Evolutionary conservation across 2,888 invertebrate genomes (phyloP), one percentile per base, ranked within the genome.

Genomic region (Drosophila tripunctata): DNA sequence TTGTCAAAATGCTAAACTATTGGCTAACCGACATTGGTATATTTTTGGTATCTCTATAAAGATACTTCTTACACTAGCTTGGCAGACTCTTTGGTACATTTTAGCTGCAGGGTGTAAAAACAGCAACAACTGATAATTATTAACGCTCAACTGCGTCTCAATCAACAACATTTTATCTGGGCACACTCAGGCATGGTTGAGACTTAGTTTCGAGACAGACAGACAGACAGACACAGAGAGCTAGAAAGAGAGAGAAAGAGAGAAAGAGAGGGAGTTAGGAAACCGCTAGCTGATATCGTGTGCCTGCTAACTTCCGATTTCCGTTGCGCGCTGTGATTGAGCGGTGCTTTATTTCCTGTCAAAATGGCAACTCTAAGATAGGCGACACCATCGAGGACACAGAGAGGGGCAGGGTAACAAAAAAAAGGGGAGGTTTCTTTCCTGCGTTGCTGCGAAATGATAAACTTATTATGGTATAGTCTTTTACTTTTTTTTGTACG

Each of bases 301-400:
- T 65, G 82, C 75, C 79, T 83, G 84, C 82, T 84, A 79, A 84
- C 82, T 82, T 83, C 84, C 84, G 84, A 84, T 84, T 82, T 84
- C 82, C 84, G 84, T 63, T 71, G 65, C 65, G 74, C 74, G 76
- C 67, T 62, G 76, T 81, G 83, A 83, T 81, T 78, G 84, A 79
- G 84, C 78, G 70, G 44, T 75, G 82, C 78, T 79, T 81, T 75
- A 82, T 82, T 83, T 83, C 82, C 84, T 78, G 80, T 70, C 73
- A 71, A 73, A 78, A 72, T 44, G 64, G 61, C 69, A 65, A 51
- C 62, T 56, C 55, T 33, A 43, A 62, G 60, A 66, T 65, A 70
- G 80, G 74, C 71, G 67, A n/a, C n/a, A n/a, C 63, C 80, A 67
- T 12, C 41, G 12, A 64, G 47, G 19, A 10, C 22, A 22, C 14